Base-by-base conservation (phyloP, 2,888 invertebrate species). In the Lacanobia oleracea region DNA sequence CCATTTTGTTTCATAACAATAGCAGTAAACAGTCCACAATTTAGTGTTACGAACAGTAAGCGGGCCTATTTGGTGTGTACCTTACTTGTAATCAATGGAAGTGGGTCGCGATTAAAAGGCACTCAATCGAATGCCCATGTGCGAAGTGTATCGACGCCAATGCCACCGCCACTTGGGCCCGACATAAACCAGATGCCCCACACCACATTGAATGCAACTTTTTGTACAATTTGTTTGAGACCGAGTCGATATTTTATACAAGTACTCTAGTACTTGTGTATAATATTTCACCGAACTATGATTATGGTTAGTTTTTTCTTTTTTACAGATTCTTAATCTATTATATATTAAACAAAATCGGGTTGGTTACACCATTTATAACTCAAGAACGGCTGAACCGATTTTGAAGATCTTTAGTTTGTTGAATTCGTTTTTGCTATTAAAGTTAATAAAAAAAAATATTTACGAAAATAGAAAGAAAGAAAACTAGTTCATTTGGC, bases 111-210 rank as follows among this genome's bases (percentile, higher is more conserved):
- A 90, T 91, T 92, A 91, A 92, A 91, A 91, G 88, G 88, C 90
- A 91, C 90, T 92, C 89, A 87, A 90, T 88, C 84, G 75, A 86
- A 88, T 87, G 88, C 90, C 90, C 93, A 93, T 93, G 91, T 93
- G 93, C 92, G 86, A 91, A 91, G 85, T 87, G 86, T 85, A 87
- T 82, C 87, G 88, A 87, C 81, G 80, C 85, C 89, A 83, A 86
- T 87, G 88, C 86, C 85, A 85, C 84, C 84, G 83, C 88, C 89
- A 90, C 89, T 91, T 90, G 88, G 86, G 79, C 75, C 82, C 81
- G 88, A 93, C 87, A 91, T 89, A 88, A 92, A 93, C 84, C 93
- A 94, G 93, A 93, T 92, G 93, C 86, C 88, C 73, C 72, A 68
- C 75, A 81, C 82, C 79, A 79, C 81, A 75, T 85, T 86, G 86